Percentiles rank a stretch among this genome's conserved stretches.
Conservation (phyloP, 2,113 vertebrate genomes). For the Bombycilla garrulus region DNA sequence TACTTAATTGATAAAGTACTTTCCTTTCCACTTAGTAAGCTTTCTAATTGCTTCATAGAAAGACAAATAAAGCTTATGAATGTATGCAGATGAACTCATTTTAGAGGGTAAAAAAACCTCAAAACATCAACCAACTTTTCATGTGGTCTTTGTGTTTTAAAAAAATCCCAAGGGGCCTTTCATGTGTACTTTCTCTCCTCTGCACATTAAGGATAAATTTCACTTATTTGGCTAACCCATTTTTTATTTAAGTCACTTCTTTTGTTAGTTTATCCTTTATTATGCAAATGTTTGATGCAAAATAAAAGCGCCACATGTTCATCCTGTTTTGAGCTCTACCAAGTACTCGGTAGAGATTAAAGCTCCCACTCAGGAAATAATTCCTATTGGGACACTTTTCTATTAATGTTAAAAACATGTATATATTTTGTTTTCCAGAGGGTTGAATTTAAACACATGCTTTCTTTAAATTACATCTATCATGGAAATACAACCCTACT, state of each 20-base stretch:
- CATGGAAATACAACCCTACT: not conserved
- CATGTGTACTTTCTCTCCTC: not conserved
- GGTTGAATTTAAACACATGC: not conserved
- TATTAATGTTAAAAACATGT: slow-evolving; percentile 6
- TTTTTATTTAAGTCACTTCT: not conserved
- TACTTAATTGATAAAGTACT: slow-evolving; percentile 88
- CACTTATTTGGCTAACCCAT: not conserved
- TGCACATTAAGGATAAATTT: slow-evolving; percentile 4
- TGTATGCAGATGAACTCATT: not conserved
- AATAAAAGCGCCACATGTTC: slow-evolving; percentile 25
- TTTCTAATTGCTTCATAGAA: slow-evolving; percentile 20
- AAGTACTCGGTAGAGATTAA: slow-evolving; percentile 28
- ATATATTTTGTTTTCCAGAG: not conserved
- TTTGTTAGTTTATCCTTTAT: slow-evolving; percentile 26
- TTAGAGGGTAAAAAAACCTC: not conserved
- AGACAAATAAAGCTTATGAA: not conserved
- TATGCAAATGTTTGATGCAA: slow-evolving; percentile 18
- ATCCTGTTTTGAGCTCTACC: slow-evolving; percentile 1
- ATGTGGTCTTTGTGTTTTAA: not conserved
- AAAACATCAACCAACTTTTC: slow-evolving; percentile 9
- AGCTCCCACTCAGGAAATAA: not conserved
- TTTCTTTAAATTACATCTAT: not conserved
- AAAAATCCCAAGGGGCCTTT: not conserved
- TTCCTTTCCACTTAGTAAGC: slow-evolving; percentile 71
- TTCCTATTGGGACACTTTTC: not conserved